phyloP scores from a whole-genome alignment of 2,888 invertebrate species.

The Antheraea yamamai region DNA sequence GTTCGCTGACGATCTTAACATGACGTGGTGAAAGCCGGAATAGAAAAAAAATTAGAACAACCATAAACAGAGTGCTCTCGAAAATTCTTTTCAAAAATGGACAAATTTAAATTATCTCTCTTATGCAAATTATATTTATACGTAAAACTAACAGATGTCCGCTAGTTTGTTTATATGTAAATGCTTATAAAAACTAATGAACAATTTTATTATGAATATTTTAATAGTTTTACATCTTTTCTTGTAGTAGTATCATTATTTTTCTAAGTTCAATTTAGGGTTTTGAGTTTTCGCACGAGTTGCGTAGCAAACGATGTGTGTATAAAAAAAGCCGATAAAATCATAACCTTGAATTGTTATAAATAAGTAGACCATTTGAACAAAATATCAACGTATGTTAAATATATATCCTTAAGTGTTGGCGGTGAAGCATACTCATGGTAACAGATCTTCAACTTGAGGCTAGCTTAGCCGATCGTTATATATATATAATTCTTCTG shows the following conservation, averaged over 20 bases:
- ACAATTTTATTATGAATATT: not conserved
- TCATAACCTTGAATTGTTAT: no score
- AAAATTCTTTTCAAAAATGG: conserved; percentile 24
- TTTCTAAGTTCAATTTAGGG: no score
- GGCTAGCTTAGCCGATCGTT: no score
- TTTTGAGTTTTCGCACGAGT: no score
- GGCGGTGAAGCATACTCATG: not conserved
- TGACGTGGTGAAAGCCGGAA: conserved; percentile 51
- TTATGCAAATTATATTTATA: conserved; percentile 6
- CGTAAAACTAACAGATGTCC: not conserved
- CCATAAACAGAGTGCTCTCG: conserved; percentile 31
- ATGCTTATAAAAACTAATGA: not conserved
- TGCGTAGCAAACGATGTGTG: no score
- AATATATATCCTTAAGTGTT: no score
- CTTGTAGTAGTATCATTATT: no score
- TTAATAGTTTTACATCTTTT: no score
- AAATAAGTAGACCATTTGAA: no score
- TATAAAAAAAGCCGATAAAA: no score
- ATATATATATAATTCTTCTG: no score
- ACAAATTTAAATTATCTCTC: not conserved
- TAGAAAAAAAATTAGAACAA: conserved; percentile 33
- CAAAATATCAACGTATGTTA: no score
- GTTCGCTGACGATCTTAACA: conserved; percentile 51
- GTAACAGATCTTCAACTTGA: not conserved
- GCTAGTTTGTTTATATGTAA: not conserved